phyloP scores from a whole-genome alignment of 1,140 invertebrate genomes.

The Campoletis sonorensis region DNA sequence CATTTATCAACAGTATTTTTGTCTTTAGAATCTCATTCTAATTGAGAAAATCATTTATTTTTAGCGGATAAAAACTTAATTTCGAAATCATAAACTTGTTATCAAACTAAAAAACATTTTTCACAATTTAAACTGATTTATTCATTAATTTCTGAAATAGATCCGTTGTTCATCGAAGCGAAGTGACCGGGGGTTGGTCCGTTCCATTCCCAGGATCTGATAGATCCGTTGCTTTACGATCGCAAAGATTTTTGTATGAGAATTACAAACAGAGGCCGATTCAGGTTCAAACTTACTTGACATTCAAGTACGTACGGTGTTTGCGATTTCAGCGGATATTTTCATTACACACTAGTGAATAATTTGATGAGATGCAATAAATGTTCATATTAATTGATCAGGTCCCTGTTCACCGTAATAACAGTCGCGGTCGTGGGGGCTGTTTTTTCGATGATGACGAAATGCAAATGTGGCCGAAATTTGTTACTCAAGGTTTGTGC shows the following conservation, averaged over 20 bases:
- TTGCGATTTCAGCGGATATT: too few species aligned
- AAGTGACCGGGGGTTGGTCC: constrained; percentile 82
- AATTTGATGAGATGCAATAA: too few species aligned
- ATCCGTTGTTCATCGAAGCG: constrained; percentile 79
- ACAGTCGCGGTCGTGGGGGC: constrained; percentile 77
- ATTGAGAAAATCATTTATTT: too few species aligned
- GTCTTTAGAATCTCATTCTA: too few species aligned
- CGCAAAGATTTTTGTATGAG: constrained; percentile 85
- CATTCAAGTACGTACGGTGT: constrained; percentile 66
- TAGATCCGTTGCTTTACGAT: constrained; percentile 85
- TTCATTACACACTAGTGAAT: too few species aligned
- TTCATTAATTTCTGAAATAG: constrained; percentile 70
- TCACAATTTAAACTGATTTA: too few species aligned
- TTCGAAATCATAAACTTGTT: too few species aligned
- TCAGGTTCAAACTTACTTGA: constrained; percentile 82
- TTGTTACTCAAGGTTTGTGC: constrained; percentile 81
- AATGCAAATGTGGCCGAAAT: constrained; percentile 80
- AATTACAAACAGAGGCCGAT: constrained; percentile 83
- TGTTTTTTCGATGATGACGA: constrained; percentile 82
- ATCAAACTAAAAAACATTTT: too few species aligned
- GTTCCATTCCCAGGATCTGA: constrained; percentile 89
- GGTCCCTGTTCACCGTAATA: constrained; percentile 74
- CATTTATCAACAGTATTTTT: too few species aligned
- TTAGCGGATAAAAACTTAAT: too few species aligned
- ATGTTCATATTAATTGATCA: constrained; percentile 46